phyloP scores from a whole-genome alignment of 2,113 vertebrate genomes.

The Anoura caudifer region DNA sequence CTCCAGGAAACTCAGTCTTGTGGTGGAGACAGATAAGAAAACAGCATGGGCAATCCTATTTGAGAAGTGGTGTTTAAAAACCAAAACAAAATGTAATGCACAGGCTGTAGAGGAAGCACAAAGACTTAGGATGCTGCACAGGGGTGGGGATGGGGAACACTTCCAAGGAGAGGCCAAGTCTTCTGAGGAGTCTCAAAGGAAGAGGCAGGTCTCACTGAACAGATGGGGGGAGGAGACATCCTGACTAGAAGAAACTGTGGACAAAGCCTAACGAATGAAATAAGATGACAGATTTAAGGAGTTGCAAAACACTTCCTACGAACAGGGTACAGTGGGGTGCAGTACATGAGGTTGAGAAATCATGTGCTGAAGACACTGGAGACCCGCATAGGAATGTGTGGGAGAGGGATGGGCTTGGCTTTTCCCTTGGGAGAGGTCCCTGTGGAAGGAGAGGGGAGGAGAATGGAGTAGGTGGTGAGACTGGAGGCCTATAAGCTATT shows the following conservation, averaged over 20 bases:
- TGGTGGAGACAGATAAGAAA: background rate
- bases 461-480: background rate
- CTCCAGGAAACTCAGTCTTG: background rate
- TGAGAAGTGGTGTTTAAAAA: background rate
- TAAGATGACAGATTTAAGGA: background rate
- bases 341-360: background rate
- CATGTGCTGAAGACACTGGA: background rate
- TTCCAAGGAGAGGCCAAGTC: background rate
- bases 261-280: background rate
- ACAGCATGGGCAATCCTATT: background rate
- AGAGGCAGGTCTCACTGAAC: background rate
- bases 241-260: background rate
- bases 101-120: background rate
- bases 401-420: background rate
- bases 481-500: background rate
- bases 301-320: background rate
- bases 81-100: background rate
- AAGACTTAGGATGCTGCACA: background rate
- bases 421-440: background rate
- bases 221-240: background rate
- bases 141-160: rapidly evolving
- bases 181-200: background rate
- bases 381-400: background rate
- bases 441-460: background rate
- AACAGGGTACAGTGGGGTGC: background rate